Percentiles rank a stretch among this genome's conserved stretches.
Evolutionary conservation across 2,888 invertebrate genomes (phyloP).

Genomic region (Caenorhabditis angaria): DNA sequence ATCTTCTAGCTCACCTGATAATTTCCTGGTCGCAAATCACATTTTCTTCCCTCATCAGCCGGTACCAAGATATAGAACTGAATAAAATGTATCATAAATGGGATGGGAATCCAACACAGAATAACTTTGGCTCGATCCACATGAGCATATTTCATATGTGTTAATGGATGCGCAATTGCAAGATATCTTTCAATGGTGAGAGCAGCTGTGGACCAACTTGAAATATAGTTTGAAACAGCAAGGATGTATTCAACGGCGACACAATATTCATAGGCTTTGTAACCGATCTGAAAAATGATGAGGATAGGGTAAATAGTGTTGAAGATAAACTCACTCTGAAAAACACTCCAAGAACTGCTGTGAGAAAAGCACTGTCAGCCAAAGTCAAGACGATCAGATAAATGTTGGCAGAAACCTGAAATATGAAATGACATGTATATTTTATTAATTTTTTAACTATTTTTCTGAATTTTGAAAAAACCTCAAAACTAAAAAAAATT

Average conservation of each 20-base stretch:
- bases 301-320: neutral
- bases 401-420: slow-evolving; percentile 69
- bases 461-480: slow-evolving; percentile 1
- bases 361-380: slow-evolving; percentile 66
- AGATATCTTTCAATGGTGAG: slow-evolving; percentile 71
- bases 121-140: slow-evolving; percentile 59
- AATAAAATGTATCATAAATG: slow-evolving; percentile 66
- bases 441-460: neutral
- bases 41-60: slow-evolving; percentile 41
- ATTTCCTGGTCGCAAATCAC: slow-evolving; percentile 47
- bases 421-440: neutral
- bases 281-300: slow-evolving; percentile 58
- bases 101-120: slow-evolving; percentile 68
- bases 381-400: slow-evolving; percentile 69
- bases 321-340: slow-evolving; percentile 50
- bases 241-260: slow-evolving; percentile 69
- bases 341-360: slow-evolving; percentile 62
- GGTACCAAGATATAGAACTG: slow-evolving; percentile 65
- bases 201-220: slow-evolving; percentile 70
- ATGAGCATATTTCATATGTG: slow-evolving; percentile 66
- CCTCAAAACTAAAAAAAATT: neutral
- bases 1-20: slow-evolving; percentile 44
- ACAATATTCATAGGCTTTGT: slow-evolving; percentile 61
- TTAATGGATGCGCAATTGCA: slow-evolving; percentile 68
- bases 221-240: slow-evolving; percentile 67